Conservation (phyloP, 2,113 vertebrate species). For the Megaptera novaeangliae region DNA sequence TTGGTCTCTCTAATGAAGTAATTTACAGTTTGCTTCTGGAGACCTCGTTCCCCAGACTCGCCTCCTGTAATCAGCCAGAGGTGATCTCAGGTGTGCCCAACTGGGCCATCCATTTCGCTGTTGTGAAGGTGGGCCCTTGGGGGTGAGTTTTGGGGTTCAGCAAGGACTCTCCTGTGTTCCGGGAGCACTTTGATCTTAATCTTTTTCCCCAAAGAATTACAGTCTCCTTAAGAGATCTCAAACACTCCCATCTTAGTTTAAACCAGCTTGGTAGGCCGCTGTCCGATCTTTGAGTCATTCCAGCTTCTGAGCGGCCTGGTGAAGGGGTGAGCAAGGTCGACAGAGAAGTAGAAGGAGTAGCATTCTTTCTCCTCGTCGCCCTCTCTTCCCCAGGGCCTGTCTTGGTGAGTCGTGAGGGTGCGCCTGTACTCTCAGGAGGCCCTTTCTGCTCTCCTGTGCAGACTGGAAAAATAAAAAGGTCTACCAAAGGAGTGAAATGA, state of each 20-base stretch:
- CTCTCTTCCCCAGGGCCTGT: not conserved
- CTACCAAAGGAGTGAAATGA: not conserved
- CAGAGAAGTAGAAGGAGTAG: not conserved
- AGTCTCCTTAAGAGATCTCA: not conserved
- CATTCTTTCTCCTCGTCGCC: not conserved
- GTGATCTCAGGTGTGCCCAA: not conserved
- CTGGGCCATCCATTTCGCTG: not conserved
- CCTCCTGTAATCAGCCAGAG: not conserved
- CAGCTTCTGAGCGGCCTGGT: not conserved
- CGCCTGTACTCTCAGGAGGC: not conserved
- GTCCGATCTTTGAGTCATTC: not conserved
- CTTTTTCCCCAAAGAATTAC: not conserved
- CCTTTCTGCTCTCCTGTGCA: not conserved
- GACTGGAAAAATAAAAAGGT: not conserved
- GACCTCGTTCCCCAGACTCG: not conserved
- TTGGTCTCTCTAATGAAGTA: conserved; percentile 23
- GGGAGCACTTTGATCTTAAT: not conserved
- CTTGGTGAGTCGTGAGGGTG: not conserved
- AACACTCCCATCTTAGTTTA: not conserved
- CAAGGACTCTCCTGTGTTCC: not conserved
- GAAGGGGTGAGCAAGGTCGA: not conserved
- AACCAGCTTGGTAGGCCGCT: not conserved
- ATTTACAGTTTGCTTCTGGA: conserved; percentile 38
- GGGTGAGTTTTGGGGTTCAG: not conserved
- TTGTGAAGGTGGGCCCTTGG: not conserved